Evolutionary conservation across 2,797 vertebrate genomes (phyloP).

Genomic region (Protosalanx chinensis): DNA sequence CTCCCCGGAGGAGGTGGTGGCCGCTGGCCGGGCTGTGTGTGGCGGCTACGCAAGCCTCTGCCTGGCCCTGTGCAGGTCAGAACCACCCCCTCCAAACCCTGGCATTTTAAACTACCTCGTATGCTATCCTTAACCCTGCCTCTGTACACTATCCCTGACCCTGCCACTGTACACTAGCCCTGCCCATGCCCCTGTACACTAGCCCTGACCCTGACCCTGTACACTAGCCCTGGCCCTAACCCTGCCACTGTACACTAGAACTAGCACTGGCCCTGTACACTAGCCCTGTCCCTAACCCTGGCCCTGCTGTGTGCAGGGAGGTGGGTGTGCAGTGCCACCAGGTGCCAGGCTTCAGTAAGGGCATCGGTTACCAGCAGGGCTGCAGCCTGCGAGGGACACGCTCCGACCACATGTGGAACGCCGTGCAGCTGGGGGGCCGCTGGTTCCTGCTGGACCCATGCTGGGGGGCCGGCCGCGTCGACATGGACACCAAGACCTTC

Average conservation of each 20-base stretch:
- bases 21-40: constrained; percentile 72
- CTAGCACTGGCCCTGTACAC: constrained; percentile 72
- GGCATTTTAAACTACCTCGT: background rate
- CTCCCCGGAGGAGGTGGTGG: constrained; percentile 72
- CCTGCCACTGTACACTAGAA: too few species aligned
- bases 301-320: constrained; percentile 49
- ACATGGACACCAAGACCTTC: constrained; percentile 51
- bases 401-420: constrained; percentile 66
- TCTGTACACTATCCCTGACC: background rate
- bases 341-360: constrained; percentile 50
- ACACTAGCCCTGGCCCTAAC: background rate
- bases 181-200: too few species aligned
- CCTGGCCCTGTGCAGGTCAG: constrained; percentile 79
- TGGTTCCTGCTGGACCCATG: constrained; percentile 61
- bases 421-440: constrained; percentile 38
- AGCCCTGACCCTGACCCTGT: too few species aligned
- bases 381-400: constrained; percentile 53
- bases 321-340: constrained; percentile 65
- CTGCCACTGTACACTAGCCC: too few species aligned
- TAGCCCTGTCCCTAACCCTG: too few species aligned
- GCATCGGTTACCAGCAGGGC: constrained; percentile 29
- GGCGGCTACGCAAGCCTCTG: constrained; percentile 76
- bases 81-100: background rate
- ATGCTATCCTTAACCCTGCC: background rate
- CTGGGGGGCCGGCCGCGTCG: constrained; percentile 64